Evolutionary conservation across 2,888 invertebrate species (phyloP), one percentile per base, ranked within the genome.

Genomic region (Tolmerus cingulatus): DNA sequence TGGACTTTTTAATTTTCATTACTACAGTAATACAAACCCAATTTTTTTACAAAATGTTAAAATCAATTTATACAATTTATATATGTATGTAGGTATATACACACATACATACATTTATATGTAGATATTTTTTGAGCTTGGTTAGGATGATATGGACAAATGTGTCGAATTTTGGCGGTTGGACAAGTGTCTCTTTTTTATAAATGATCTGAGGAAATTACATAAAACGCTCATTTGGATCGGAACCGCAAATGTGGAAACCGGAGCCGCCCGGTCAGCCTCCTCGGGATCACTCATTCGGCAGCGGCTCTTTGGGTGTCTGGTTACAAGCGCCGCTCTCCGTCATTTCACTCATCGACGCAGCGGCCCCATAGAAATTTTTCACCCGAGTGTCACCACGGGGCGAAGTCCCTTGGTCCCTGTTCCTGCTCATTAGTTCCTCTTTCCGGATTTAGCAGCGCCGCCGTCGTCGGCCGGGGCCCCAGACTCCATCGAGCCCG

Each of bases 271-370:
- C 14, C 30, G 81, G 43, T n/a, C 81, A 81, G 81, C 81, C 46
- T 81, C 30, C 34, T 51, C 30, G 8, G 16, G 55, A 55, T 81
- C 55, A 23, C 9, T n/a, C 79, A 46, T 30, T 46, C 23, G 27
- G 34, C 81, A 81, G 81, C 86, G 82, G 82, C 74, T 66, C 87
- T 87, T 87, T 87, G 74, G 79, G 86, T 76, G 55, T 87, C 87
- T 43, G 57, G 82, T 87, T 87, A 86, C 87, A 87, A 78, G 66
- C 86, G 74, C 87, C 86, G 82, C 87, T 86, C 87, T 87, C 82
- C 86, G 87, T 81, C 57, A 87, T 81, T 81, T 86, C 86, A 87
- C 86, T 81, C 81, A 46, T 86, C 55, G 74, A 66, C 74, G 27
- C 37, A 37, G 82, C 40, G 2, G 40, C 34, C 19, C 30, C 74